Percentiles rank a stretch among this genome's conserved stretches.
Evolutionary conservation across 2,888 invertebrate genomes (phyloP).

Genomic region (Cremastinae sp.): DNA sequence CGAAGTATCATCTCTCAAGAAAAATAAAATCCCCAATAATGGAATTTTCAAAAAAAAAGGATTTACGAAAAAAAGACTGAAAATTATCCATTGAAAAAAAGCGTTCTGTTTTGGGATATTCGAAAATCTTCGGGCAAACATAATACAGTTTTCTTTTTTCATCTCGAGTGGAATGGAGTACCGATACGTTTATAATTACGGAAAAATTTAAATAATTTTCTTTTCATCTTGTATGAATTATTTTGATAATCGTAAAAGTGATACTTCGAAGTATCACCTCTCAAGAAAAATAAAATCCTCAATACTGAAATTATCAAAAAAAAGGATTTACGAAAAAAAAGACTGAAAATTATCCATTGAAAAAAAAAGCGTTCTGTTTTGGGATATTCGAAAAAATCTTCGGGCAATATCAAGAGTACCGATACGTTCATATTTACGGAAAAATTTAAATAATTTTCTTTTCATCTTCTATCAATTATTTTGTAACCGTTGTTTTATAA

Average conservation of each 20-base stretch:
- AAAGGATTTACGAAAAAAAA: slow-evolving; percentile 45
- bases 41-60: too few relatives aligned
- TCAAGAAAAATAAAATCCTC: too few relatives aligned
- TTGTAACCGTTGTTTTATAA: too few relatives aligned
- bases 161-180: slow-evolving; percentile 39
- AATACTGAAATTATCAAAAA: too few relatives aligned
- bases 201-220: not conserved
- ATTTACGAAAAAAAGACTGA: slow-evolving; percentile 37
- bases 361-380: not conserved
- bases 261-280: too few relatives aligned
- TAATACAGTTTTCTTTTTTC: not conserved
- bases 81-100: not conserved
- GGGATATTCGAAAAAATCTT: slow-evolving; percentile 4
- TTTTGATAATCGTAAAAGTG: too few relatives aligned
- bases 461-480: too few relatives aligned
- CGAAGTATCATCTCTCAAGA: too few relatives aligned
- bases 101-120: not conserved
- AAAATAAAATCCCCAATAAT: too few relatives aligned
- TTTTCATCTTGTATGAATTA: too few relatives aligned
- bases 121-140: not conserved
- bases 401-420: slow-evolving; percentile 4
- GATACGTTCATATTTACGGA: too few relatives aligned
- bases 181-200: too few relatives aligned
- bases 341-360: not conserved
- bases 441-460: not conserved